Evolutionary conservation across 2,113 vertebrate genomes (phyloP).

Genomic region (Neotoma lepida): DNA sequence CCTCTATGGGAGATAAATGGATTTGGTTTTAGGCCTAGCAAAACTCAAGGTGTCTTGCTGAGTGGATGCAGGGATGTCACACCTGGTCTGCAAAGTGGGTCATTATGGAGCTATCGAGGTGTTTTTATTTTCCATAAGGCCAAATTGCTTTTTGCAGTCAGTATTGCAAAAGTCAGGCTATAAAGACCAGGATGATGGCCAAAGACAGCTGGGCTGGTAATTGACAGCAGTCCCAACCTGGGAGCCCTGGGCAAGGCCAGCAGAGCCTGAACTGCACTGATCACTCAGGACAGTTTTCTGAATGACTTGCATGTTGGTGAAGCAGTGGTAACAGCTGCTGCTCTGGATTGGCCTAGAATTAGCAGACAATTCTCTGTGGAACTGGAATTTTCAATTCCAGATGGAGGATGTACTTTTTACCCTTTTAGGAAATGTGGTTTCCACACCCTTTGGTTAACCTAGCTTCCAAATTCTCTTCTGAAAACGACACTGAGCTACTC

Average conservation of each 20-base stretch:
- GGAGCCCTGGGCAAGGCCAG: neutral
- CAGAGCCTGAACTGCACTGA: neutral
- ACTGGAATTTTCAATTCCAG: constrained; percentile 70
- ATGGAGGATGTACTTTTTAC: constrained; percentile 29
- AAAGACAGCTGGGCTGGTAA: constrained; percentile 61
- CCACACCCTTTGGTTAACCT: constrained; percentile 57
- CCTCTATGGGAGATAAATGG: constrained; percentile 75
- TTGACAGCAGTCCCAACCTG: constrained; percentile 29
- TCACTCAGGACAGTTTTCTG: constrained; percentile 41
- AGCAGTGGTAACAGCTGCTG: constrained; percentile 62
- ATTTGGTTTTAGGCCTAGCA: constrained; percentile 66
- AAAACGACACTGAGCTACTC: constrained; percentile 21
- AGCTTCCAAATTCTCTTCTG: constrained; percentile 38
- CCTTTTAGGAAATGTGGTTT: constrained; percentile 64
- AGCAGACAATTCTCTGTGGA: constrained; percentile 48
- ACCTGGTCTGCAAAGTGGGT: constrained; percentile 65
- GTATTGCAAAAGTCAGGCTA: neutral
- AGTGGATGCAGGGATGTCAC: constrained; percentile 59
- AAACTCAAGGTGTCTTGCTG: constrained; percentile 61
- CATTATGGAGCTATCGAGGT: constrained; percentile 36
- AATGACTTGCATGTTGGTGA: constrained; percentile 49
- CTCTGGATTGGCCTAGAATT: constrained; percentile 63
- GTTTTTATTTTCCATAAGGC: constrained; percentile 62
- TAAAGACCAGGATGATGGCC: constrained; percentile 32
- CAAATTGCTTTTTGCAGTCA: constrained; percentile 22